A percentile compares a stretch with the other conserved stretches of the same genome.
phyloP scores from a whole-genome alignment of 2,888 invertebrate genomes.

The Tetragnatha montana region DNA sequence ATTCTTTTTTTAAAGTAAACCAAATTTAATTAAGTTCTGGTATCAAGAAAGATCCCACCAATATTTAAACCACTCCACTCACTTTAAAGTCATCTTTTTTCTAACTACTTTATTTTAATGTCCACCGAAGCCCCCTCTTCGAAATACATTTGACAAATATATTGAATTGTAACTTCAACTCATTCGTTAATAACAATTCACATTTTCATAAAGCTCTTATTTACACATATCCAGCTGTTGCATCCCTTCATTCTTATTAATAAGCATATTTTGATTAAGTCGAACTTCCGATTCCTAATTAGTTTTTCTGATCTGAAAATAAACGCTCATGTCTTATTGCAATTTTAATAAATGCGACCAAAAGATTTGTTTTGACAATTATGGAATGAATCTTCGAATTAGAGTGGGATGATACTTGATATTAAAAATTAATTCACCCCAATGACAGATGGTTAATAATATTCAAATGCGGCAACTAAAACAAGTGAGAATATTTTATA shows the following conservation, averaged over 20 bases:
- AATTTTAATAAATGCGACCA: not conserved
- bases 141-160: too few species aligned
- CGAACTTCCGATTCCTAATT: not conserved
- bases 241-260: not conserved
- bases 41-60: too few species aligned
- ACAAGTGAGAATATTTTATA: too few species aligned
- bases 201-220: too few species aligned
- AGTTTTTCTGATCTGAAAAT: not conserved
- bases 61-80: too few species aligned
- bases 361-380: not conserved
- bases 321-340: not conserved
- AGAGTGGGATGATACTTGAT: not conserved
- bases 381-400: not conserved
- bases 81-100: too few species aligned
- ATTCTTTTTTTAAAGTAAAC: too few species aligned
- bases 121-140: too few species aligned
- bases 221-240: not conserved
- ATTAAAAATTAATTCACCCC: not conserved
- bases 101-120: too few species aligned
- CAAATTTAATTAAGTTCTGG: too few species aligned
- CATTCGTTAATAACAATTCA: not conserved
- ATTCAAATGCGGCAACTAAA: too few species aligned
- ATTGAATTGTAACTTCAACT: not conserved
- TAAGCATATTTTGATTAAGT: not conserved
- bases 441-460: too few species aligned